Conservation (phyloP, 2,888 invertebrate species). For the Lordiphosa fenestrarum region DNA sequence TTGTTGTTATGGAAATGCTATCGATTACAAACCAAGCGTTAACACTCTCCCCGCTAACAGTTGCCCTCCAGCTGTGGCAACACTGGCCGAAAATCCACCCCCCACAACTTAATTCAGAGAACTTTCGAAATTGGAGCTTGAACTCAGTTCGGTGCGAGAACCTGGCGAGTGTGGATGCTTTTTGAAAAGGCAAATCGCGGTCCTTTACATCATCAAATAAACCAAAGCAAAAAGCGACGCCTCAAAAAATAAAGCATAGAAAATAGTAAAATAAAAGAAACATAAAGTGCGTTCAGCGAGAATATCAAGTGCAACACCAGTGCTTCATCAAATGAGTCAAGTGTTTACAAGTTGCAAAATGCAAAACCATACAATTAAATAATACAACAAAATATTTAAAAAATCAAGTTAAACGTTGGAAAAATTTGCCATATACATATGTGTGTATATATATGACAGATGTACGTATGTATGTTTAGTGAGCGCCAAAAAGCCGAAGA, state of each 20-base stretch:
- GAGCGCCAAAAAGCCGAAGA: slow-evolving; percentile 73
- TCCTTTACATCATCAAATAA: slow-evolving; percentile 35
- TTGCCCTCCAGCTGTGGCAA: slow-evolving; percentile 7
- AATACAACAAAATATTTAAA: slow-evolving; percentile 32
- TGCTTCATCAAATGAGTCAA: background rate
- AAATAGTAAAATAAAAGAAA: slow-evolving; percentile 17
- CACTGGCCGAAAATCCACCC: slow-evolving; percentile 10
- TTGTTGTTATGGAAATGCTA: background rate
- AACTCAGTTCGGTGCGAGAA: slow-evolving; percentile 78
- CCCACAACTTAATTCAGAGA: slow-evolving; percentile 1
- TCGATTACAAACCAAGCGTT: no score
- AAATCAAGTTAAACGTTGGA: slow-evolving; percentile 57
- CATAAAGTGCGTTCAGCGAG: slow-evolving; percentile 5
- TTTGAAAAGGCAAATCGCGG: slow-evolving; percentile 54
- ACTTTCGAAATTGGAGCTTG: slow-evolving; percentile 42
- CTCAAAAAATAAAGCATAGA: slow-evolving; percentile 20
- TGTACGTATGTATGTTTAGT: slow-evolving; percentile 46
- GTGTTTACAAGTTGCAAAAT: slow-evolving; percentile 21
- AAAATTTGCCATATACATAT: slow-evolving; percentile 45
- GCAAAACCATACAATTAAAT: slow-evolving; percentile 18
- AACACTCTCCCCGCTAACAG: background rate
- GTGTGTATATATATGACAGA: slow-evolving; percentile 46
- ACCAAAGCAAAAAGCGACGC: slow-evolving; percentile 39
- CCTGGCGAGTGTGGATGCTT: slow-evolving; percentile 77
- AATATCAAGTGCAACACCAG: slow-evolving; percentile 7